These are phyloP conservation scores for Holothuria scabra DNA, from an alignment of 53 echinoderm and acorn worm genomes.

Conservation along the genomic window DNA sequence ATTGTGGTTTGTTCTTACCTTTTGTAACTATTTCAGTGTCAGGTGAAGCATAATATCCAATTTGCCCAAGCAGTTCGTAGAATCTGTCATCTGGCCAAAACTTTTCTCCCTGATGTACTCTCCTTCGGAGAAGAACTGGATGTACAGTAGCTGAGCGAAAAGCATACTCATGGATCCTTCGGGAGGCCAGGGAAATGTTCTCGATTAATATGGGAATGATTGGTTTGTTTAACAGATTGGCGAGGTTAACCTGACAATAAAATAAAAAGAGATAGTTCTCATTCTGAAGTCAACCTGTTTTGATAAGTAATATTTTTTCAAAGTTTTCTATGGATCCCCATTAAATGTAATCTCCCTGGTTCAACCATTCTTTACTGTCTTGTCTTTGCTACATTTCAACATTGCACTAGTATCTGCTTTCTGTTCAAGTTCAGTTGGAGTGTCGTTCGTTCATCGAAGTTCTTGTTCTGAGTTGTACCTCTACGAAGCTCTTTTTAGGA, in stretches of 20 bases:
- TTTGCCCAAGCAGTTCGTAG: constrained; percentile 84
- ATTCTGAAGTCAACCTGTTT: no score
- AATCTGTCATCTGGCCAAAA: constrained; percentile 93
- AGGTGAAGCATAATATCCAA: constrained; percentile 80
- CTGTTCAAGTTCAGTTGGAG: no score
- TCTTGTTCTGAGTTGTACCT: no score
- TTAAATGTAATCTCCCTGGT: no score
- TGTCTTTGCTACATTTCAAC: no score
- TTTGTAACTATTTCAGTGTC: constrained; percentile 80
- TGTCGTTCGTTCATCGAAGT: no score
- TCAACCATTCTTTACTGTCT: no score
- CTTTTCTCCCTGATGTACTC: constrained; percentile 92
- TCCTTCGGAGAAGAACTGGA: constrained; percentile 83
- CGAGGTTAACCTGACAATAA: constrained; percentile 80
- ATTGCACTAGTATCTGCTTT: no score
- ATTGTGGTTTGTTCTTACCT: constrained; percentile 56
- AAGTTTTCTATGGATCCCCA: no score
- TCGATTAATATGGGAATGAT: constrained; percentile 96
- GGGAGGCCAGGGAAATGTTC: constrained; percentile 84
- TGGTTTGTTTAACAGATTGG: constrained; percentile 95
- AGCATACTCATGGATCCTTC: constrained; percentile 97
- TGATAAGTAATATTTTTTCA: no score
- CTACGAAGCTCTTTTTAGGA: no score
- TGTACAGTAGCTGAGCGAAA: constrained; percentile 99
- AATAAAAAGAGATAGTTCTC: no score